A percentile compares a stretch with the other conserved stretches of the same genome.
Conservation (phyloP, 2,888 invertebrate species). For the Oasisia sp. region DNA sequence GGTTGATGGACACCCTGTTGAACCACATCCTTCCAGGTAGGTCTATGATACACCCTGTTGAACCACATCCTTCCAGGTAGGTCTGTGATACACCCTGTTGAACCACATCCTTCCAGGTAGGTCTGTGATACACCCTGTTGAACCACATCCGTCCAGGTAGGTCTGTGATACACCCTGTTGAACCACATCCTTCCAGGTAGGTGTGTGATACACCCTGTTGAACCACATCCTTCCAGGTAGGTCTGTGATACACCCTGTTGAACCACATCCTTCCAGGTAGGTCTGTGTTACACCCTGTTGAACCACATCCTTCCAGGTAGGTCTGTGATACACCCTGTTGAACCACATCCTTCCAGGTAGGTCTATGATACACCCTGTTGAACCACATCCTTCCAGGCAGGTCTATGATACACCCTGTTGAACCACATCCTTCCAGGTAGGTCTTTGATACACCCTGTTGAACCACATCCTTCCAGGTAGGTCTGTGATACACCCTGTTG, state of each 20-base stretch:
- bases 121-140: not conserved
- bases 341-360: not conserved
- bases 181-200: not conserved
- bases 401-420: not conserved
- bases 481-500: not conserved
- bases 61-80: slow-evolving; percentile 50
- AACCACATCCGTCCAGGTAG: not conserved
- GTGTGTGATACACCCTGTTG: not conserved
- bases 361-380: not conserved
- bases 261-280: not conserved
- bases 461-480: not conserved
- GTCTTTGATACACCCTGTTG: not conserved
- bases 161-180: not conserved
- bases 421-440: not conserved
- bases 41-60: not conserved
- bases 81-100: not conserved
- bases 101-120: not conserved
- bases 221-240: not conserved
- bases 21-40: slow-evolving; percentile 81
- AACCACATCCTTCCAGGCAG: not conserved
- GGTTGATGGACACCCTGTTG: slow-evolving; percentile 89
- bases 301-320: not conserved
- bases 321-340: not conserved
- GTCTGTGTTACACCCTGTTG: not conserved
- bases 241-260: not conserved